Percentiles rank a stretch among this genome's conserved stretches.
phyloP scores from a whole-genome alignment of 2,888 invertebrate species.

The Galeruca laticollis region DNA sequence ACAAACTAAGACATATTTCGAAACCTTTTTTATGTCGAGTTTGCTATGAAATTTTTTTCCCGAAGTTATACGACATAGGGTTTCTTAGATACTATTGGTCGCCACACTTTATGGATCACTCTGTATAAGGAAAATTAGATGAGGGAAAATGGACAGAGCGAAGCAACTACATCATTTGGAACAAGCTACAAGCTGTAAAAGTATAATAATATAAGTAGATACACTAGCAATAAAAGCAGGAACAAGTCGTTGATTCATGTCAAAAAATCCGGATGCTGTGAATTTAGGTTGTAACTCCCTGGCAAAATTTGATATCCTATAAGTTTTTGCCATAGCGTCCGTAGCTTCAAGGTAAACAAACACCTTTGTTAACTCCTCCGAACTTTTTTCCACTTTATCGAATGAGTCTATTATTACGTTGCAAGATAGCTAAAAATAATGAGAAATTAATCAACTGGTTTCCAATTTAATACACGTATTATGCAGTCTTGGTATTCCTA shows the following conservation, averaged over 20 bases:
- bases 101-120: no score
- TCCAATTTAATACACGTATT: no score
- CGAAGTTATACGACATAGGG: no score
- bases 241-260: constrained; percentile 32
- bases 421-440: constrained; percentile 11
- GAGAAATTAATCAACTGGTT: no score
- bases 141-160: no score
- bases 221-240: constrained; percentile 36
- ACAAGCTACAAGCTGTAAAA: constrained; percentile 32
- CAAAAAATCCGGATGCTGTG: constrained; percentile 38
- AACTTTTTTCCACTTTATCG: constrained; percentile 32
- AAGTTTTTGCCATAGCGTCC: neutral
- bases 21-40: no score
- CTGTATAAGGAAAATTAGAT: no score
- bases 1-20: no score
- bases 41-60: no score
- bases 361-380: constrained; percentile 24
- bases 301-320: constrained; percentile 6
- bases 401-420: constrained; percentile 21
- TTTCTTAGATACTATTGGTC: no score
- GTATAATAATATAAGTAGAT: constrained; percentile 38
- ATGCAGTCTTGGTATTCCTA: no score
- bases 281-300: constrained; percentile 33
- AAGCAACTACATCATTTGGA: no score
- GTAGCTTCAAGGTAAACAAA: constrained; percentile 30